A percentile compares a stretch with the other conserved stretches of the same genome.
Evolutionary conservation across 1,140 invertebrate genomes (phyloP).

Genomic region (Gryon sp.): DNA sequence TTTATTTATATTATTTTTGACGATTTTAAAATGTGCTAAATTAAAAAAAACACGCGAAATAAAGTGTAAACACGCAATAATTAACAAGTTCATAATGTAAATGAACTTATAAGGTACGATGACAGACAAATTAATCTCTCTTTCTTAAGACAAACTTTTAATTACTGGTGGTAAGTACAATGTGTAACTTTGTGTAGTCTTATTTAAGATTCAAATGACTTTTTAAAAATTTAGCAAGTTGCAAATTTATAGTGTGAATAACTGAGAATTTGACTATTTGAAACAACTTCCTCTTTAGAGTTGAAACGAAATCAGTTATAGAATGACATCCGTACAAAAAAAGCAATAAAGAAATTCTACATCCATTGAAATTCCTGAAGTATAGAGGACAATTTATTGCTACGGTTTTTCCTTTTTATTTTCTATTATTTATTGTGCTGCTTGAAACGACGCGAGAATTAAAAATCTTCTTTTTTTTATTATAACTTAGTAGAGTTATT

Average conservation of each 20-base stretch:
- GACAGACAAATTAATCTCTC: constrained; percentile 43
- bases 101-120: constrained; percentile 23
- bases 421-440: constrained; percentile 43
- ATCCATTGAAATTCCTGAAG: constrained; percentile 53
- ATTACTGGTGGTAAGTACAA: constrained; percentile 42
- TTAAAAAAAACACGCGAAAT: too few species aligned
- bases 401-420: constrained; percentile 41
- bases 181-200: constrained; percentile 49
- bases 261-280: constrained; percentile 45
- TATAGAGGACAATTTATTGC: constrained; percentile 46
- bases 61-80: constrained; percentile 25
- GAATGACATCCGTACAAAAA: constrained; percentile 42
- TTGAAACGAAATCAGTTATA: constrained; percentile 53
- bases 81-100: constrained; percentile 39
- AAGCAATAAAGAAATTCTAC: constrained; percentile 36
- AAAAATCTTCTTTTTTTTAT: constrained; percentile 16
- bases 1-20: too few species aligned
- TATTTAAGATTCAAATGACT: constrained; percentile 55
- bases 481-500: constrained; percentile 15
- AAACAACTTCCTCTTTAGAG: constrained; percentile 53
- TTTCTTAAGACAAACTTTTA: constrained; percentile 48
- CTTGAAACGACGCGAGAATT: constrained; percentile 27
- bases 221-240: constrained; percentile 40
- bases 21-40: constrained; percentile 3
- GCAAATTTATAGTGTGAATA: constrained; percentile 45